Conservation (phyloP, 2,113 vertebrate genomes). For the Limnothrissa miodon region DNA sequence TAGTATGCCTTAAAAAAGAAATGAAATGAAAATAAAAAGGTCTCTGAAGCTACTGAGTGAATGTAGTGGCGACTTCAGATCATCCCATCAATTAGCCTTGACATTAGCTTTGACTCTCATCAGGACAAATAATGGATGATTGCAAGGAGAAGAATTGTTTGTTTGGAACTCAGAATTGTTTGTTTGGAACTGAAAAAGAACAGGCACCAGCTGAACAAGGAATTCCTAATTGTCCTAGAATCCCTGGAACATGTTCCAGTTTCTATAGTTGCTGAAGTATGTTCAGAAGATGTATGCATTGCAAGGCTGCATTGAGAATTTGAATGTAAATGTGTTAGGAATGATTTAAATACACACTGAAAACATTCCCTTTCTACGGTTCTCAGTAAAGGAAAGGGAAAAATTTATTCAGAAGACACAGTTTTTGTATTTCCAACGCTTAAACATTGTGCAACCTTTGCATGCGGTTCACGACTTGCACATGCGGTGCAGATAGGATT, state of each 20-base stretch:
- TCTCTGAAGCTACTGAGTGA: slow-evolving; percentile 19
- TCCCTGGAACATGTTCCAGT: too few species aligned
- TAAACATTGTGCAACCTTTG: neutral
- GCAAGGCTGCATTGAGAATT: neutral
- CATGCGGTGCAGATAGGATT: neutral
- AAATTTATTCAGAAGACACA: neutral
- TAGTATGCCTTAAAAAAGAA: neutral
- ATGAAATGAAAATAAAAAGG: neutral
- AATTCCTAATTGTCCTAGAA: too few species aligned
- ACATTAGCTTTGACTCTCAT: slow-evolving; percentile 57
- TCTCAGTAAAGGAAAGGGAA: neutral
- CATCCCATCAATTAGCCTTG: slow-evolving; percentile 37
- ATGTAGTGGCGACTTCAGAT: slow-evolving; percentile 41
- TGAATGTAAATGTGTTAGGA: neutral
- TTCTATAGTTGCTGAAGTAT: neutral
- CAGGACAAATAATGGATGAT: slow-evolving; percentile 44
- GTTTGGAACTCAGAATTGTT: neutral
- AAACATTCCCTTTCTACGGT: neutral
- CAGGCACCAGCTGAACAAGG: neutral
- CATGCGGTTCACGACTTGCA: neutral
- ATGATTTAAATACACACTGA: neutral
- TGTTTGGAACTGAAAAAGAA: neutral
- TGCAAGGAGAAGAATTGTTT: neutral
- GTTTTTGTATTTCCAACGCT: neutral
- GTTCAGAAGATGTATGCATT: too few species aligned